Evolutionary conservation across 2,888 invertebrate species (phyloP).

Genomic region (Nysson spinosus): DNA sequence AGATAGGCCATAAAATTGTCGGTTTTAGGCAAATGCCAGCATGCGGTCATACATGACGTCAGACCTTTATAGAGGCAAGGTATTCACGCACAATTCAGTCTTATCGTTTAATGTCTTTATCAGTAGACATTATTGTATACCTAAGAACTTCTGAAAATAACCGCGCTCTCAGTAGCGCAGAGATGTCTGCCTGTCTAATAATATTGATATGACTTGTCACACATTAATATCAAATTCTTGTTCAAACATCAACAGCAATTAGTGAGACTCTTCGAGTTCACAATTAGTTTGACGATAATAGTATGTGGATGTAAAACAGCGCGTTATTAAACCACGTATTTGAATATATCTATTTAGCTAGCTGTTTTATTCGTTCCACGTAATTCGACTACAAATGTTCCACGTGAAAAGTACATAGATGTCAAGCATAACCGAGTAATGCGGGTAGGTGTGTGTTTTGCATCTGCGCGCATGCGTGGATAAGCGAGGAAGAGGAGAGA

Average conservation of each 20-base stretch:
- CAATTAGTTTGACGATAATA: too few relatives aligned
- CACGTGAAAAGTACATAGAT: neutral
- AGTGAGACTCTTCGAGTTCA: too few relatives aligned
- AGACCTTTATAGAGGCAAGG: constrained; percentile 7
- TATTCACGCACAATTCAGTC: constrained; percentile 9
- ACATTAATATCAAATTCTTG: too few relatives aligned
- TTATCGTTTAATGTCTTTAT: constrained; percentile 31
- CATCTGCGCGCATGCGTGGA: constrained; percentile 9
- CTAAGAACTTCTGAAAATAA: constrained; percentile 2
- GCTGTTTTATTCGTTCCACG: neutral
- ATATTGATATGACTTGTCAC: too few relatives aligned
- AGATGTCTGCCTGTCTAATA: too few relatives aligned
- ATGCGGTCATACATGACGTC: constrained; percentile 23
- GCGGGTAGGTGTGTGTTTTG: constrained; percentile 29
- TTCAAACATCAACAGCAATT: too few relatives aligned
- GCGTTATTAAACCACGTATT: too few relatives aligned
- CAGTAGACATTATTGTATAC: neutral
- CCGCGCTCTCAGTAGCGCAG: constrained; percentile 3
- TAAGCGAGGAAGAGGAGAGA: constrained; percentile 26
- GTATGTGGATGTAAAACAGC: too few relatives aligned
- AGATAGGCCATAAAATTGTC: constrained; percentile 24
- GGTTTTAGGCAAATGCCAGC: constrained; percentile 20
- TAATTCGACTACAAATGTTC: neutral
- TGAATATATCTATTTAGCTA: too few relatives aligned
- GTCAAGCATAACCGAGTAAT: constrained; percentile 10